phyloP scores from a whole-genome alignment of 2,797 vertebrate genomes.

The Antrozous pallidus region DNA sequence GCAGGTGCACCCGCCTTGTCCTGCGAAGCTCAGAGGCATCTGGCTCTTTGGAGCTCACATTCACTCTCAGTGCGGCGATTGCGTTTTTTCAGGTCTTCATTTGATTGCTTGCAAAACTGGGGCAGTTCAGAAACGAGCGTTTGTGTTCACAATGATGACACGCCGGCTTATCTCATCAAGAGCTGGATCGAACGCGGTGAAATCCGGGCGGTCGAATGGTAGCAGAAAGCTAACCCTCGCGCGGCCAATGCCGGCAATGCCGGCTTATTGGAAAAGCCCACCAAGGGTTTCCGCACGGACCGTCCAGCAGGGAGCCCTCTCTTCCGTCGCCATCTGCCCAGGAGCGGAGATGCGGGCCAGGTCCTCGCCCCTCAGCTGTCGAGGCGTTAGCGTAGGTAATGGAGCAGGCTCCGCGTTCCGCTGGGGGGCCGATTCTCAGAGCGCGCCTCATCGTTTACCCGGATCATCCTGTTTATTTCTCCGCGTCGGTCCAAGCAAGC shows the following conservation, averaged over 20 bases:
- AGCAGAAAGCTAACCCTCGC: slow-evolving; percentile 86
- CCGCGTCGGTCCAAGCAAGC: slow-evolving; percentile 91
- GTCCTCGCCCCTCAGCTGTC: slow-evolving; percentile 99
- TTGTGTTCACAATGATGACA: slow-evolving; percentile 79
- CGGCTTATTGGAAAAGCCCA: slow-evolving; percentile 95
- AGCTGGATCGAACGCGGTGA: slow-evolving; percentile 81
- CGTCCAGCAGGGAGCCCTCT: slow-evolving; percentile 95
- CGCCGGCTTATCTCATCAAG: slow-evolving; percentile 81
- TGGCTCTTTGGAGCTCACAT: slow-evolving; percentile 11
- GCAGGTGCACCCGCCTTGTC: accelerated
- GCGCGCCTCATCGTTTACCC: slow-evolving; percentile 94
- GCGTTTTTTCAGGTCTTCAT: slow-evolving; percentile 59
- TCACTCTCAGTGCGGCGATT: background rate
- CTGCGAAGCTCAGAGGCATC: slow-evolving; percentile 27
- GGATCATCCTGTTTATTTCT: slow-evolving; percentile 99
- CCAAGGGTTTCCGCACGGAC: slow-evolving; percentile 95
- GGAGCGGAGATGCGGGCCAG: slow-evolving; percentile 96
- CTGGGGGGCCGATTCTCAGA: slow-evolving; percentile 97
- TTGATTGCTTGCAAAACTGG: slow-evolving; percentile 58
- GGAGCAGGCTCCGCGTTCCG: slow-evolving; percentile 96
- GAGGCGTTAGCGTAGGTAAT: slow-evolving; percentile 99
- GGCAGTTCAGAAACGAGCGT: slow-evolving; percentile 60
- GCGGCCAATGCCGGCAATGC: slow-evolving; percentile 91
- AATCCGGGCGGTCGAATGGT: slow-evolving; percentile 86
- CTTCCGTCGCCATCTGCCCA: slow-evolving; percentile 99